Conservation (phyloP, 2,113 vertebrate genomes). For the Peromyscus polionotus region DNA sequence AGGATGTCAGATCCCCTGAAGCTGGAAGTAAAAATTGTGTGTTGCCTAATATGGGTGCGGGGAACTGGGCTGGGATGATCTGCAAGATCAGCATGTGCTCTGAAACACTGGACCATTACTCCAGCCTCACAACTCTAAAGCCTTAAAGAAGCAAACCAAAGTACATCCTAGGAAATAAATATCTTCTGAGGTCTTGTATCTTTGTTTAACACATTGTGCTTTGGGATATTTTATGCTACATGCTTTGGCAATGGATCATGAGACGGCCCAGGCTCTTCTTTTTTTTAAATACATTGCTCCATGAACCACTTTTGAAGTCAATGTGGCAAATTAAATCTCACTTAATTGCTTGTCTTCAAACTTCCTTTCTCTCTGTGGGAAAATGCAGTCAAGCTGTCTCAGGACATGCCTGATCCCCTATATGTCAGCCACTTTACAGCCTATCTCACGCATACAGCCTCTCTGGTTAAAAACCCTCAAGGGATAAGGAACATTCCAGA, state of each 20-base stretch:
- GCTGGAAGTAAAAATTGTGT: background rate
- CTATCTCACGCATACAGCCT: background rate
- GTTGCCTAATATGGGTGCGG: background rate
- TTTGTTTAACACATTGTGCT: background rate
- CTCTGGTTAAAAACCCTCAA: background rate
- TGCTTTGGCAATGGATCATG: background rate
- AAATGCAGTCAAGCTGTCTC: background rate
- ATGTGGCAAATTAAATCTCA: background rate
- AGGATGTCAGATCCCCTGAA: background rate
- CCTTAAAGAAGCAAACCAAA: background rate
- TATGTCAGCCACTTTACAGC: background rate
- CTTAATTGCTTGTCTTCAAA: background rate
- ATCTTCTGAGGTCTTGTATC: background rate
- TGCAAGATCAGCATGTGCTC: background rate
- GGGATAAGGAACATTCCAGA: background rate
- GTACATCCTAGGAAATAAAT: background rate
- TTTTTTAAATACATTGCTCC: background rate
- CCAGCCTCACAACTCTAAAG: background rate
- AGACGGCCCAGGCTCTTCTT: background rate
- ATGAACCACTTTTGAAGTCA: background rate
- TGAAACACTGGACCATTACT: background rate
- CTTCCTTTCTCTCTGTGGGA: background rate
- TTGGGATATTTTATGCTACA: background rate
- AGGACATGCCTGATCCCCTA: background rate
- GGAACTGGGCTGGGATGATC: background rate